Conservation (phyloP, 2,797 vertebrate genomes). For the Scolopax bukidnonensis region DNA sequence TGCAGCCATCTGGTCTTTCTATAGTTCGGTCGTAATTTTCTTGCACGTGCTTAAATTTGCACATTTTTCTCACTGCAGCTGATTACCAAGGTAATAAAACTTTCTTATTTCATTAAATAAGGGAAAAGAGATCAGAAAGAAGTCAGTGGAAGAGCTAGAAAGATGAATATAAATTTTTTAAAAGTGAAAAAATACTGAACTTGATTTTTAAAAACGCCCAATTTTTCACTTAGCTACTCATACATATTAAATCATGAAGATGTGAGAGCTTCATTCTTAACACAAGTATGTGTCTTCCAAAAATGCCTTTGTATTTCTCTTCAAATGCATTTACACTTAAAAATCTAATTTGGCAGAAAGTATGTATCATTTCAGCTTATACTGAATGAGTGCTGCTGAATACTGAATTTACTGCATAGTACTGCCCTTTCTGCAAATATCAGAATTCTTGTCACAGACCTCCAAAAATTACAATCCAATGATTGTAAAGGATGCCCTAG, state of each 20-base stretch:
- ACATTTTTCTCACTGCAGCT: background rate
- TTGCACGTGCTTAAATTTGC: background rate
- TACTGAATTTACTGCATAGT: background rate
- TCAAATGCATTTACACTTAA: background rate
- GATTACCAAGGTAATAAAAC: background rate
- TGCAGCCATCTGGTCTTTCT: background rate
- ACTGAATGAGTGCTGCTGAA: background rate
- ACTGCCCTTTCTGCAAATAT: background rate
- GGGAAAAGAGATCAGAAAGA: background rate
- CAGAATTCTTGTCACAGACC: background rate
- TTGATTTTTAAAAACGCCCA: background rate
- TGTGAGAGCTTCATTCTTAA: background rate
- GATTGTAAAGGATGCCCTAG: background rate
- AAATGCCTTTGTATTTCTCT: background rate
- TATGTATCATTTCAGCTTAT: background rate
- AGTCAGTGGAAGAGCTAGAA: background rate
- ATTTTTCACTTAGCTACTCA: background rate
- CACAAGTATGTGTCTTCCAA: background rate
- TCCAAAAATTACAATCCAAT: background rate
- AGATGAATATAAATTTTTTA: background rate
- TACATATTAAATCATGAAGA: background rate
- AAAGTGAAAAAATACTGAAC: background rate
- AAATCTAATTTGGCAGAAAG: background rate
- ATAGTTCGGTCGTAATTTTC: background rate
- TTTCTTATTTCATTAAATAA: background rate